These are phyloP conservation scores for Vireo griseus DNA, from an alignment of 2,797 vertebrate species.

Conservation along the genomic window DNA sequence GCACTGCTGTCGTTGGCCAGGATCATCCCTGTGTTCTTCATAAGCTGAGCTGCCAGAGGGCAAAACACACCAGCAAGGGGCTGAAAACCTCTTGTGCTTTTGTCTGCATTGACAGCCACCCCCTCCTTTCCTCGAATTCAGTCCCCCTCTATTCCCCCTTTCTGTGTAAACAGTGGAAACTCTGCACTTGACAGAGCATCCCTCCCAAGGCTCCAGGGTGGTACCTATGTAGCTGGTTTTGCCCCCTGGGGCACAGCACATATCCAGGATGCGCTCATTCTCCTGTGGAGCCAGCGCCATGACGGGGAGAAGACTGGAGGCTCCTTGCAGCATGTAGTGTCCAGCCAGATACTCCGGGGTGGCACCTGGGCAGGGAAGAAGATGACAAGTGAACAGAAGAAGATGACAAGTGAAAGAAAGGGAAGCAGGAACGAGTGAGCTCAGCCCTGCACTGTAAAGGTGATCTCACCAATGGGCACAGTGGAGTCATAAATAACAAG, in stretches of 20 bases:
- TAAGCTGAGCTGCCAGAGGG: constrained; percentile 85
- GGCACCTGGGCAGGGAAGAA: constrained; percentile 78
- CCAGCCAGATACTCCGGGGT: constrained; percentile 96
- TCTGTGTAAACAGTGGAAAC: background rate
- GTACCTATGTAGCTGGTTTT: constrained; percentile 97
- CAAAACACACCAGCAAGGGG: background rate
- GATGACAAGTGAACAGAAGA: background rate
- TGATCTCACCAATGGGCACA: constrained; percentile 87
- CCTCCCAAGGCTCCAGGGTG: background rate
- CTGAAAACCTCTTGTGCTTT: rapidly evolving
- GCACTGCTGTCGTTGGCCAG: constrained; percentile 91
- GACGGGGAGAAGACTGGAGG: constrained; percentile 93
- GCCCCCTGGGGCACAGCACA: constrained; percentile 95
- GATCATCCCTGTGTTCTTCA: constrained; percentile 95
- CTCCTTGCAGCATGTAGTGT: constrained; percentile 97
- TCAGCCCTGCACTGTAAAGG: background rate
- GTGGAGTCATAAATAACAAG: constrained; percentile 95
- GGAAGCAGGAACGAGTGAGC: background rate
- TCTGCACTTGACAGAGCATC: background rate
- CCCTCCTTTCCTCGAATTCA: background rate
- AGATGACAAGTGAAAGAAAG: rapidly evolving
- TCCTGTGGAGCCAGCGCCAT: constrained; percentile 96
- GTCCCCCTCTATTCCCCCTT: background rate
- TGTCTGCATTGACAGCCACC: background rate
- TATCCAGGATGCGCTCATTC: constrained; percentile 91